Base-by-base conservation (phyloP, 2,113 vertebrate genomes). In the Callorhinus ursinus region DNA sequence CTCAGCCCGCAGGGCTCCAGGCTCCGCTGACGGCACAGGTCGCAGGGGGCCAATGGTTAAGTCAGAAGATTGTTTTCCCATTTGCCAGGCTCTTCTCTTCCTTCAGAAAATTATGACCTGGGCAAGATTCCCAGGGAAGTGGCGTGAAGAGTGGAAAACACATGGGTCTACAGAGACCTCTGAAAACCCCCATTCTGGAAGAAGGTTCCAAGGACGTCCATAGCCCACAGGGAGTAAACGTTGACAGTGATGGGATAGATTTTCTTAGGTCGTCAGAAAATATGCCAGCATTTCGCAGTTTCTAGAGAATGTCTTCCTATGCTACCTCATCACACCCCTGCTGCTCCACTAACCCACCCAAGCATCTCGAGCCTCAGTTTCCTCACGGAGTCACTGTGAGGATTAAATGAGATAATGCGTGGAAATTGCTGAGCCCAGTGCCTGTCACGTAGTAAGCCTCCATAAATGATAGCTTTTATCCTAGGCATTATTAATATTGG, bases 21-120 rank as follows among this genome's bases (percentile, higher is more conserved):
- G 65, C 51, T 82, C 51, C 59, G 42, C 36, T 8, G 53, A 49
- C n/a, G 55, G 36, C 28, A 61, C n/a, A 1, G 72, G 49, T 4
- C 5, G 8, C 26, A 33, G 90, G 88, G 36, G 71, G 39, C 59
- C 92, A 97, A 90, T 59, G 24, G 92, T 88, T 92, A 94, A 97
- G 95, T 71, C 42, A 93, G 96, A 97, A 95, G 93, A 95, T 22
- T 53, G 53, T 49, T 96, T 95, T 87, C 90, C 84, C 95, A 76
- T 83, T 90, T 83, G 65, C 89, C 88, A 65, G 94, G 76, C 87
- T 97, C 94, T 79, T 84, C 96, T 80, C 82, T 81, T 97, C 86
- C 94, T 94, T 53, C 93, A 51, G 83, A 77, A 92, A 98, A 86
- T 69, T 83, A 96, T 90, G 80, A 79, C 57, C 55, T 77, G 67